Conservation (phyloP, 1,140 invertebrate species). For the Drosophila biarmipes region DNA sequence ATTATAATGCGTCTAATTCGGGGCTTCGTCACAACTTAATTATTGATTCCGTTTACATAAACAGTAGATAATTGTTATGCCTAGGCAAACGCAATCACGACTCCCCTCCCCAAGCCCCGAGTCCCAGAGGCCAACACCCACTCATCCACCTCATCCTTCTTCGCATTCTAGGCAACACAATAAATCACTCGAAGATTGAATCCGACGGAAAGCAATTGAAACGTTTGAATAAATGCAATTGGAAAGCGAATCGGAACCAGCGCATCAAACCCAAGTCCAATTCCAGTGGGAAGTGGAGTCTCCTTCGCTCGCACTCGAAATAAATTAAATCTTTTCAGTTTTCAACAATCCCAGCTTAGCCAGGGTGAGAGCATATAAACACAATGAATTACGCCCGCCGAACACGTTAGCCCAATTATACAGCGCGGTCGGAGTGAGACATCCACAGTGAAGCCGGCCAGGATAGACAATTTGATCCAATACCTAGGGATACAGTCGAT, state of each 20-base stretch:
- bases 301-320: constrained; percentile 67
- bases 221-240: constrained; percentile 77
- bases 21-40: constrained; percentile 51
- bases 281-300: constrained; percentile 35
- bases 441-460: not conserved
- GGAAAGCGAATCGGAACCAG: constrained; percentile 55
- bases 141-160: not conserved
- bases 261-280: constrained; percentile 50
- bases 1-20: constrained; percentile 46
- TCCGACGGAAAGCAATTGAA: constrained; percentile 74
- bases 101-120: constrained; percentile 11
- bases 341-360: constrained; percentile 50
- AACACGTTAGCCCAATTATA: constrained; percentile 67
- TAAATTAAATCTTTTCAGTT: constrained; percentile 79
- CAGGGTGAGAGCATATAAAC: constrained; percentile 27
- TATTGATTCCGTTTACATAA: constrained; percentile 60
- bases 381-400: constrained; percentile 44
- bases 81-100: constrained; percentile 59
- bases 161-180: constrained; percentile 39
- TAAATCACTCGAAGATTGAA: constrained; percentile 74
- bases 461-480: not conserved
- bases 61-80: constrained; percentile 38
- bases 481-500: too few relatives aligned
- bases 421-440: constrained; percentile 1
- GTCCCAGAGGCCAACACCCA: not conserved